phyloP scores from a whole-genome alignment of 2,888 invertebrate species.

The Melitaea athalia region DNA sequence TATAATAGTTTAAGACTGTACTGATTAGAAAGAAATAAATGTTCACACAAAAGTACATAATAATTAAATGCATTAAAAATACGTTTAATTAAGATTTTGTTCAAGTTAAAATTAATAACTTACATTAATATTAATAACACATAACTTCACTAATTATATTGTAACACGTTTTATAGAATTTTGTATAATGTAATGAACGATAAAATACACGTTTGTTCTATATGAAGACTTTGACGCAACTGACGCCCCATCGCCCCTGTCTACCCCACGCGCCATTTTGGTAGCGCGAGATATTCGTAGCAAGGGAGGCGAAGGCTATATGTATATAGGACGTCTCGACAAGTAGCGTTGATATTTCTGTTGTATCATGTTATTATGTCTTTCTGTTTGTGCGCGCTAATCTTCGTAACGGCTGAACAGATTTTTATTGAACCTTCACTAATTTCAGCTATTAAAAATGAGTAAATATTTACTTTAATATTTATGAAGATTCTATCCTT shows the following conservation, averaged over 20 bases:
- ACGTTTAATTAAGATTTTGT: neutral
- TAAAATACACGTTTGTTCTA: constrained; percentile 43
- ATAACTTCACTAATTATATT: constrained; percentile 1
- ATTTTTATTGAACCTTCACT: no score
- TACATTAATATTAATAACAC: neutral
- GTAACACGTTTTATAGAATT: neutral
- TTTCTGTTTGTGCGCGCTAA: no score
- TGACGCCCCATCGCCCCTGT: constrained; percentile 46
- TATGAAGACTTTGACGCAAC: constrained; percentile 47
- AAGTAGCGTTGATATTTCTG: neutral
- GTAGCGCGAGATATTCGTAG: constrained; percentile 32
- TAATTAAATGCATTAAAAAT: neutral
- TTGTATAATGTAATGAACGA: neutral
- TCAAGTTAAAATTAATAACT: neutral
- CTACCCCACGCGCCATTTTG: constrained; percentile 39
- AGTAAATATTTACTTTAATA: no score
- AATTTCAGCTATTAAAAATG: no score
- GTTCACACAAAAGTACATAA: neutral
- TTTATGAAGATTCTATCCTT: no score
- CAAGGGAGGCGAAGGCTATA: constrained; percentile 1
- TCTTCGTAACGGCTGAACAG: no score
- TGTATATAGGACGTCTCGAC: neutral
- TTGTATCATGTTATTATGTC: neutral
- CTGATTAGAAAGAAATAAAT: no score
- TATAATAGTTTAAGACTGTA: no score